A percentile compares a stretch with the other conserved stretches of the same genome.
These are phyloP conservation scores for Leptocoma aspasia DNA, from an alignment of 2,113 vertebrate species.

Conservation along the genomic window DNA sequence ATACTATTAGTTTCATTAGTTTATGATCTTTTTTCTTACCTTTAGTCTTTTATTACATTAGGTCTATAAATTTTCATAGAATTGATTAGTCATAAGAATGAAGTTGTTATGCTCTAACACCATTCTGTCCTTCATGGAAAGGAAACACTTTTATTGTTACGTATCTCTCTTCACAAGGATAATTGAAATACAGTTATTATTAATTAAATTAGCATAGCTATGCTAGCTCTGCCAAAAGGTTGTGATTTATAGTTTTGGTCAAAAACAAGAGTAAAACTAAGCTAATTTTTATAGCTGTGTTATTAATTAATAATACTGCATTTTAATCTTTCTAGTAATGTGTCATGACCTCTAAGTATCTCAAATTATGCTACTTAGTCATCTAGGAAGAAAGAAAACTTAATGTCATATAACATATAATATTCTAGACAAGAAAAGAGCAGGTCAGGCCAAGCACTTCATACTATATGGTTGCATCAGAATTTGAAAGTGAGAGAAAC, in stretches of 20 bases:
- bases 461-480: background rate
- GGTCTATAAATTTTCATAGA: conserved; percentile 29
- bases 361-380: background rate
- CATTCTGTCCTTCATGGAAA: background rate
- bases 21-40: conserved; percentile 25
- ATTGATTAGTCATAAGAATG: conserved; percentile 37
- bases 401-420: background rate
- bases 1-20: conserved; percentile 52
- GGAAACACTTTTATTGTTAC: background rate
- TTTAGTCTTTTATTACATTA: conserved; percentile 37
- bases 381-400: background rate
- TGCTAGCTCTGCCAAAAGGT: background rate
- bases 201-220: conserved; percentile 24
- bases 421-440: background rate
- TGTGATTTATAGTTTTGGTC: background rate
- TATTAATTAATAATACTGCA: background rate
- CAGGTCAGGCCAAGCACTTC: background rate
- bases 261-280: background rate
- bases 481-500: background rate
- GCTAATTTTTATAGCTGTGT: background rate
- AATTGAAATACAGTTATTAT: background rate
- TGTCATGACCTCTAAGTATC: background rate
- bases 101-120: background rate
- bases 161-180: background rate
- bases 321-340: background rate